These are phyloP conservation scores for Meliscaeva auricollis DNA, from an alignment of 2,888 invertebrate genomes.

Conservation along the genomic window DNA sequence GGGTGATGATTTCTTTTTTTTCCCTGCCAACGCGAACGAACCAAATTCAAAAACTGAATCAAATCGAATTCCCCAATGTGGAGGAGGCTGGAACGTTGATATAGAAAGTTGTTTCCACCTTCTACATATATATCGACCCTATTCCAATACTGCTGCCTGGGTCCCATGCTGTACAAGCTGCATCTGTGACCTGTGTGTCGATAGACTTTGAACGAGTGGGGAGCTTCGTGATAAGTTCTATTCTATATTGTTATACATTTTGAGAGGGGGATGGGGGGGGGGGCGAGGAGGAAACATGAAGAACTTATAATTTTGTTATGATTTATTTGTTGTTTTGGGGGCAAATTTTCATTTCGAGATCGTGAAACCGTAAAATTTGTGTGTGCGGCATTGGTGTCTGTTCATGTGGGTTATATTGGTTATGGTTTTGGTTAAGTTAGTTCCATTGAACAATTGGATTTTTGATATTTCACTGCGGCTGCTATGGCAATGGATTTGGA, in stretches of 20 bases:
- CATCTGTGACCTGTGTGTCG: slow-evolving; percentile 7
- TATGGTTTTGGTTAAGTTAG: slow-evolving; percentile 47
- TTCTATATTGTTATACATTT: not conserved
- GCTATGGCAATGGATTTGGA: slow-evolving; percentile 9
- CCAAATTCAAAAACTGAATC: slow-evolving; percentile 64
- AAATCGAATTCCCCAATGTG: slow-evolving; percentile 55
- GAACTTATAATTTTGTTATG: slow-evolving; percentile 69
- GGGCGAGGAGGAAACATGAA: slow-evolving; percentile 17
- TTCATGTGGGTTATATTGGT: slow-evolving; percentile 42
- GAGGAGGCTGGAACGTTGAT: slow-evolving; percentile 30
- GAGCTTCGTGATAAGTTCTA: slow-evolving; percentile 1
- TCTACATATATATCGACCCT: not conserved
- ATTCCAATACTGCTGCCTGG: not conserved
- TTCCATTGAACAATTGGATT: slow-evolving; percentile 64
- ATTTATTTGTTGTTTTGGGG: slow-evolving; percentile 69
- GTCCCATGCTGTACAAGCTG: slow-evolving; percentile 21
- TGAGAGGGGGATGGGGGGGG: too few relatives aligned
- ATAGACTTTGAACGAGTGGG: slow-evolving; percentile 2
- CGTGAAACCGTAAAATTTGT: slow-evolving; percentile 66
- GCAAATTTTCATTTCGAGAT: slow-evolving; percentile 65
- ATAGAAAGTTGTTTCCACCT: slow-evolving; percentile 19
- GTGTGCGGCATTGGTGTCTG: slow-evolving; percentile 18
- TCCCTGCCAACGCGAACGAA: slow-evolving; percentile 8
- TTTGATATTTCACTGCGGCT: slow-evolving; percentile 54
- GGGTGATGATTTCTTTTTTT: slow-evolving; percentile 42